Evolutionary conservation across 2,888 invertebrate species (phyloP).

Genomic region (Fissipunctia ypsillon): DNA sequence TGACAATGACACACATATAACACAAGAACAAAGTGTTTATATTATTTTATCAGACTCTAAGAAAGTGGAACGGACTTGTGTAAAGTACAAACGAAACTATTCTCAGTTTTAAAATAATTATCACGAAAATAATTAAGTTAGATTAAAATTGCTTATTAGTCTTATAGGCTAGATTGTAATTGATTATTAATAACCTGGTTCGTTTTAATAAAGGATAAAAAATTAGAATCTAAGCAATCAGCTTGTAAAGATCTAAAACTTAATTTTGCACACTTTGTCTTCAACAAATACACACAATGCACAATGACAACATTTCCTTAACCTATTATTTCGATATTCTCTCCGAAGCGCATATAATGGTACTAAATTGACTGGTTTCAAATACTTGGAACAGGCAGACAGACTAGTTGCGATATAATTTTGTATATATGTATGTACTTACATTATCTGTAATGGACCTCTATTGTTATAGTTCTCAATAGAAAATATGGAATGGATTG

Average conservation of each 20-base stretch:
- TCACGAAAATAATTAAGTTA: too few species aligned
- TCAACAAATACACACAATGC: constrained; percentile 14
- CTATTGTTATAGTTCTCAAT: constrained; percentile 53
- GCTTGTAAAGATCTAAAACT: not conserved
- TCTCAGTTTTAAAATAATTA: too few species aligned
- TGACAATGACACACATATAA: too few species aligned
- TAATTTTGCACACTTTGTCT: not conserved
- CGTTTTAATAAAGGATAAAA: too few species aligned
- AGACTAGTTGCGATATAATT: constrained; percentile 41
- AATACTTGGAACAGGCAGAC: constrained; percentile 22
- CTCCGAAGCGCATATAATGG: constrained; percentile 41
- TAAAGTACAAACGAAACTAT: too few species aligned
- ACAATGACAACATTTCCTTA: constrained; percentile 33
- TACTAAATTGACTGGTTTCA: constrained; percentile 41
- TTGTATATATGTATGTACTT: constrained; percentile 27
- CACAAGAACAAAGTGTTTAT: too few species aligned
- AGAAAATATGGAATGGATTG: constrained; percentile 30
- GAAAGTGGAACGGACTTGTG: too few species aligned
- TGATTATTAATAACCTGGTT: too few species aligned
- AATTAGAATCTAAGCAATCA: too few species aligned
- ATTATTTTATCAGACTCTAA: too few species aligned
- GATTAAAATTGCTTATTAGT: too few species aligned
- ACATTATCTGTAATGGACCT: constrained; percentile 18
- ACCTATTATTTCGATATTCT: constrained; percentile 37
- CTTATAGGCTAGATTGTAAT: too few species aligned